A percentile compares a stretch with the other conserved stretches of the same genome.
Conservation (phyloP, 2,113 vertebrate genomes). For the Pongo pygmaeus region DNA sequence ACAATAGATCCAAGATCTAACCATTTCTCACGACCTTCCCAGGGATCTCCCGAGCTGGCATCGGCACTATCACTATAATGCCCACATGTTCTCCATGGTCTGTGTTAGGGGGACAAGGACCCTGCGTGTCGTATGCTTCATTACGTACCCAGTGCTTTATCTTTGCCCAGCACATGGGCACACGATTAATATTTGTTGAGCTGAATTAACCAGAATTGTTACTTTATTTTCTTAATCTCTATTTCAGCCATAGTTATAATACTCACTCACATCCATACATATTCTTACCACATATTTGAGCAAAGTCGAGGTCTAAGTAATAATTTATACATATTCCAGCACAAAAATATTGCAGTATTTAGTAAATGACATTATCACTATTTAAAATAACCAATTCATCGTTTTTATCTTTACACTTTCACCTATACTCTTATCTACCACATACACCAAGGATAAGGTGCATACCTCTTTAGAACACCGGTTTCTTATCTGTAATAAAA, state of each 20-base stretch:
- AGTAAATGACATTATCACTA: neutral
- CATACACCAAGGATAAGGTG: neutral
- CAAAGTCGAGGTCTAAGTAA: neutral
- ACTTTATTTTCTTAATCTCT: neutral
- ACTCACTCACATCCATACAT: neutral
- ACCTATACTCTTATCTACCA: neutral
- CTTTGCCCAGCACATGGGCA: neutral
- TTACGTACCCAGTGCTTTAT: neutral
- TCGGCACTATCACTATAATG: neutral
- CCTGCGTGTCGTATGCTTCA: too few species aligned
- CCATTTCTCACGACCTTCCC: neutral
- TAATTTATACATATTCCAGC: neutral
- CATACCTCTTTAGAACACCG: neutral
- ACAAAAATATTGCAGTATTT: neutral
- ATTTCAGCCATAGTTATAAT: neutral
- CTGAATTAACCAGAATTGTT: neutral
- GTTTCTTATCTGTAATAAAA: neutral
- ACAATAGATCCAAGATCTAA: neutral
- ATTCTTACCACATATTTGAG: neutral
- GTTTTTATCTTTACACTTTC: neutral
- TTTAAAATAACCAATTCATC: neutral
- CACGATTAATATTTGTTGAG: neutral
- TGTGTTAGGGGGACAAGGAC: neutral
- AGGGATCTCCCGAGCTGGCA: neutral
- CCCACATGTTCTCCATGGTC: neutral